Evolutionary conservation across 2,113 vertebrate genomes (phyloP), one percentile per base, ranked within the genome.

Genomic region (Benitochromis conjunctus): DNA sequence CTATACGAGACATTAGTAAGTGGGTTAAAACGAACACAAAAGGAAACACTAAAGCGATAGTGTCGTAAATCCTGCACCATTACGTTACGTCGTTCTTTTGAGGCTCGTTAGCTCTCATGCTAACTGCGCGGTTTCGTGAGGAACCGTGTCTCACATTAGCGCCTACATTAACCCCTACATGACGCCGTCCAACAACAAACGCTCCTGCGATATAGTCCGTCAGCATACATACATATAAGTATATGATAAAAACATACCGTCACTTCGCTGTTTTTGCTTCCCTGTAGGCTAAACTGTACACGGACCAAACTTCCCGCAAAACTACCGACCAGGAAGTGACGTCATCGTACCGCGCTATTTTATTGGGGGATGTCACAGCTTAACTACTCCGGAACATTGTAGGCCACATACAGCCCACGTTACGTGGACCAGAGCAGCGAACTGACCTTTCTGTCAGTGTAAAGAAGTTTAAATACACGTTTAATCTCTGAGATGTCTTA

Each of bases 271-370:
- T 56, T 66, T 71, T 3, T 14, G 58, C 26, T 6, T 24, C 51
- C 43, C 21, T 19, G 24, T 5, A 2, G 1, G 21, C 43, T 43
- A 36, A 79, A n/a, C 6, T 66, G 51, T 21, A 3, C 2, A 10
- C 38, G 4, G 46, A 92, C 87, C 89, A 88, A 95, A 96, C 82
- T 95, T 95, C 95, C 94, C 95, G 94, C 96, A 96, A 90, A 95
- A 86, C 88, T 54, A 79, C 82, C 38, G 53, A 55, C 12, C 78
- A 82, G 94, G 87, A 94, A 93, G 64, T 71, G 41, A 4, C 81
- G 89, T 89, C 57, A 66, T 29, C 19, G 24, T 2, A 9, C 10
- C 12, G 7, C n/a, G n/a, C 29, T 62, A 53, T 81, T 51, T 82
- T 60, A 92, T 91, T 91, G 90, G 90, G 81, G 11, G 29, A 24